Evolutionary conservation across 2,113 vertebrate genomes (phyloP).

Genomic region (Ranitomeya variabilis): DNA sequence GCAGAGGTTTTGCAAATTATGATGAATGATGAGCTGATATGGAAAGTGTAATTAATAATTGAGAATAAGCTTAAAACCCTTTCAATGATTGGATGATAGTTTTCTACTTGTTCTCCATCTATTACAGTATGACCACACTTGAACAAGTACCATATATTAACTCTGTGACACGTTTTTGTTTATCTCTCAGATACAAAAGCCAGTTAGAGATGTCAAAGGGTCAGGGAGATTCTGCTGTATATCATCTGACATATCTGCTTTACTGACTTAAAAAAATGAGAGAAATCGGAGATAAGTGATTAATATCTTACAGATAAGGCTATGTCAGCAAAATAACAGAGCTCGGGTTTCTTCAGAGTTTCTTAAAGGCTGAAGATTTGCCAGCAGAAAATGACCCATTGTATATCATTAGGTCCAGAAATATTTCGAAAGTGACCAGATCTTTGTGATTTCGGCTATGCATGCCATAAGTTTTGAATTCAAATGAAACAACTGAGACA

Average conservation of each 20-base stretch:
- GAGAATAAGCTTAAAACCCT: background rate
- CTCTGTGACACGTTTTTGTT: background rate
- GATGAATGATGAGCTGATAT: too few species aligned
- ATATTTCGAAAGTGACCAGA: too few species aligned
- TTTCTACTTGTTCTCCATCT: background rate
- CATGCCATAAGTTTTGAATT: too few species aligned
- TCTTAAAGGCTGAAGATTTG: background rate
- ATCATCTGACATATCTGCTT: background rate
- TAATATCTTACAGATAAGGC: constrained; percentile 30
- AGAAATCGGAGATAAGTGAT: constrained; percentile 14
- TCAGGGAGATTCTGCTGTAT: background rate
- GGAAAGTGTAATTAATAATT: background rate
- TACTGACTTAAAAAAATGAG: background rate
- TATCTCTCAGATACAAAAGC: background rate
- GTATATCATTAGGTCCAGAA: too few species aligned
- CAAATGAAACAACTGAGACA: too few species aligned
- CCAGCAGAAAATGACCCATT: too few species aligned
- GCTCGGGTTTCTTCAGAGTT: background rate
- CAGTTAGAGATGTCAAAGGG: background rate
- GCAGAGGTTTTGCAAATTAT: too few species aligned
- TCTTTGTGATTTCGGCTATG: too few species aligned
- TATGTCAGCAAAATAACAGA: background rate
- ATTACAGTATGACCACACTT: background rate
- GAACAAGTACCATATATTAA: background rate
- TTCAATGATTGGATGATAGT: background rate